phyloP scores from a whole-genome alignment of 2,113 vertebrate species.

The Poeciliopsis retropinna region DNA sequence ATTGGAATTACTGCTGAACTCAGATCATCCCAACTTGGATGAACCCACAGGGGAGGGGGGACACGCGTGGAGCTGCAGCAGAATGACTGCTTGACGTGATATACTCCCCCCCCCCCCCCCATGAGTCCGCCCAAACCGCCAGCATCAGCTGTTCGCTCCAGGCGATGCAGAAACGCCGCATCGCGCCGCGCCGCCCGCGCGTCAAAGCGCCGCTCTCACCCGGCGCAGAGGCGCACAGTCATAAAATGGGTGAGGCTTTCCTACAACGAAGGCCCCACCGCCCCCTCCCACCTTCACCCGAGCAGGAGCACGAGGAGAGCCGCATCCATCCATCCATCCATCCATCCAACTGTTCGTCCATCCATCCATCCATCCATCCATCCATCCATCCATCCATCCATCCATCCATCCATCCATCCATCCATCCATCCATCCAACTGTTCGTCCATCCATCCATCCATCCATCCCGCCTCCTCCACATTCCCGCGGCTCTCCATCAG shows the following conservation, averaged over 20 bases:
- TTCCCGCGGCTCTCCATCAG: slow-evolving; percentile 22
- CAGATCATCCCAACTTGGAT: slow-evolving; percentile 32
- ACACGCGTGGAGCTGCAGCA: slow-evolving; percentile 50
- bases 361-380: slow-evolving; percentile 14
- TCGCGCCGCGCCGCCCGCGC: slow-evolving; percentile 37
- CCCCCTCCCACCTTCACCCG: background rate
- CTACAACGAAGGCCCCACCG: slow-evolving; percentile 5
- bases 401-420: background rate
- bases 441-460: background rate
- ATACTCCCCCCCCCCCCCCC: background rate
- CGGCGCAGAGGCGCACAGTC: slow-evolving; percentile 21
- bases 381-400: background rate
- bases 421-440: slow-evolving; percentile 2
- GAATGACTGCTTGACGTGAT: slow-evolving; percentile 44
- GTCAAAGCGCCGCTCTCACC: background rate
- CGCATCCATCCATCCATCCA: slow-evolving; percentile 19
- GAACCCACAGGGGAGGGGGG: slow-evolving; percentile 42
- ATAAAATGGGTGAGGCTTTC: slow-evolving; percentile 61
- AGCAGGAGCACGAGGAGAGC: slow-evolving; percentile 14
- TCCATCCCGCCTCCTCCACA: background rate
- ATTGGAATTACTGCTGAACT: too few species aligned
- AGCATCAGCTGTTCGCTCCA: slow-evolving; percentile 47
- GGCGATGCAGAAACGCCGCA: slow-evolving; percentile 15
- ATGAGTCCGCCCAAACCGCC: slow-evolving; percentile 32
- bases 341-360: slow-evolving; percentile 11